Evolutionary conservation across 2,797 vertebrate genomes (phyloP).

Genomic region (Pangasius sanitwongsei): DNA sequence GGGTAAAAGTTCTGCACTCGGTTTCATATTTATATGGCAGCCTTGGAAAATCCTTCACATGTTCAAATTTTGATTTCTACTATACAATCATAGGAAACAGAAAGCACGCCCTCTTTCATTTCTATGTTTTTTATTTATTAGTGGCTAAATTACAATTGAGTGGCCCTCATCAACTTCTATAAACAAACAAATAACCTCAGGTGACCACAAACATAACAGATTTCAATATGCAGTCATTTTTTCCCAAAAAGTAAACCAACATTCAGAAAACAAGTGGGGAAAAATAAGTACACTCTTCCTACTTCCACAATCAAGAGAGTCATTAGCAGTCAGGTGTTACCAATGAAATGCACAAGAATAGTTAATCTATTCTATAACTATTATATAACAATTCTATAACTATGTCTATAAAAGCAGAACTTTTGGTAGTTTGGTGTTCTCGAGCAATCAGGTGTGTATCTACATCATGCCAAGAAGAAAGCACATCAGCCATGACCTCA

Average conservation of each 20-base stretch:
- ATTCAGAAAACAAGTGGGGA: background rate
- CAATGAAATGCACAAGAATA: background rate
- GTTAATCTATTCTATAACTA: background rate
- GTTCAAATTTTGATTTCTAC: background rate
- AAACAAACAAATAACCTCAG: background rate
- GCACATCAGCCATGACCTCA: background rate
- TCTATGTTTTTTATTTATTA: background rate
- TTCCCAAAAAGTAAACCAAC: background rate
- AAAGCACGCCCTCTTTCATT: background rate
- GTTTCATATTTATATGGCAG: background rate
- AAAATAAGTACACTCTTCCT: background rate
- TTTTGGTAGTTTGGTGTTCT: background rate
- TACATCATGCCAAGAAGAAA: background rate
- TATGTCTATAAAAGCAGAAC: background rate
- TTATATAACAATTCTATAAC: too few species aligned
- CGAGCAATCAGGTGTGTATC: background rate
- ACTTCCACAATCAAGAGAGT: background rate
- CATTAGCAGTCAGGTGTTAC: background rate
- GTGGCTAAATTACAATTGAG: background rate
- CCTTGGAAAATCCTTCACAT: background rate
- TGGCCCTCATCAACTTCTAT: background rate
- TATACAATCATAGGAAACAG: background rate
- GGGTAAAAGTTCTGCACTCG: background rate
- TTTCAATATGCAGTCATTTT: background rate
- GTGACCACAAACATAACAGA: background rate